Evolutionary conservation across 2,888 invertebrate species (phyloP), one percentile per base, ranked within the genome.

Genomic region (Nephrotoma flavescens): DNA sequence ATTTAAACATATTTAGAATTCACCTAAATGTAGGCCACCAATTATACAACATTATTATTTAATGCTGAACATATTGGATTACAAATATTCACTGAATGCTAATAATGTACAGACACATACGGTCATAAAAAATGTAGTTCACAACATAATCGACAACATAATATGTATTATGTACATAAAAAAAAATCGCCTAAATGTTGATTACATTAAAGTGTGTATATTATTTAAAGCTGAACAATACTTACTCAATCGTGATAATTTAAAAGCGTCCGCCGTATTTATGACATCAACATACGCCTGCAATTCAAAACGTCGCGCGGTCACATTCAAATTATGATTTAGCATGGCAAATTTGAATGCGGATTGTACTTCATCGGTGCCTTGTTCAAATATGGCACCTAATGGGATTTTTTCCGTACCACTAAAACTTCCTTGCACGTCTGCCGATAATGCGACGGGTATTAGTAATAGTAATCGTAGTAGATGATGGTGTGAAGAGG

Each of bases 341-440:
- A 95, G 94, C 95, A 97, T 95, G 6, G 97, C 97, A 91, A 96
- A 97, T 90, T 96, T 97, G 92, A 97, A 97, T n/a, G 97, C 97
- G 88, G 96, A 95, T 92, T 97, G 97, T 87, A 97, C 96, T 91
- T 97, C 97, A 90, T 97, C 97, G 0, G 96, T 97, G 87, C 97
- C 97, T 91, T 97, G 97, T 90, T 97, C 97, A 91, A 97, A 97
- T 89, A 97, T 97, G 86, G 97, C 97, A 90, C 97, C 97, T 42
- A 84, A 84, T 84, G 84, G 84, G 1, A 84, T 84, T 84, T 84
- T 84, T 84, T 84, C 84, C 6, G 84, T 84, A n/a, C 84, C 84
- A 6, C 42, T 84, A 84, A 84, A 84, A 2, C 9, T 71, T 47
- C 11, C 11, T 84, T 84, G 84, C 6, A 84, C 84, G 42, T 84